Evolutionary conservation across 2,113 vertebrate species (phyloP).

Genomic region (Chionodraco myersi): DNA sequence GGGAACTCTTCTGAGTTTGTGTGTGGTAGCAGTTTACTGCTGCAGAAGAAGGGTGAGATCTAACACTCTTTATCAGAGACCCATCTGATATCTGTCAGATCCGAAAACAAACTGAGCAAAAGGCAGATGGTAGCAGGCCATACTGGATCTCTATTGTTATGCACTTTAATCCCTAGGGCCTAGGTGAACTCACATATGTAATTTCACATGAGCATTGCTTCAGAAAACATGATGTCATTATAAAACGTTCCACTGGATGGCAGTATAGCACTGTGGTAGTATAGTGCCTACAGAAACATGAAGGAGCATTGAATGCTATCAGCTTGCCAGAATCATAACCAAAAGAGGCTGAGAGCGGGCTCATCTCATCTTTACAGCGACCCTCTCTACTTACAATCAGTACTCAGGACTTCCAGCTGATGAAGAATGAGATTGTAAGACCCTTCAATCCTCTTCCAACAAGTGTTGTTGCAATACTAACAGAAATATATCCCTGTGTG

Average conservation of each 20-base stretch:
- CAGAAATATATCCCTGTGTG: not conserved
- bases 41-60: not conserved
- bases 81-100: constrained; percentile 4
- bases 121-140: constrained; percentile 9
- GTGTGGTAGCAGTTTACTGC: constrained; percentile 5
- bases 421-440: not conserved
- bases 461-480: not conserved
- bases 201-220: not conserved
- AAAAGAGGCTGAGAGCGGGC: not conserved
- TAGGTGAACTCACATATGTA: not conserved
- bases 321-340: constrained; percentile 16
- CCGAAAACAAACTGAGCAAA: not conserved
- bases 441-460: not conserved
- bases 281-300: not conserved
- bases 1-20: constrained; percentile 9
- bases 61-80: constrained; percentile 10
- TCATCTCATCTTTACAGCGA: constrained; percentile 1
- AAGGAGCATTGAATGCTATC: not conserved
- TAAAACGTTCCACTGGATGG: constrained; percentile 70
- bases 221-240: not conserved
- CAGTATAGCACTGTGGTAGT: constrained; percentile 40
- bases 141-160: not conserved
- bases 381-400: constrained; percentile 5
- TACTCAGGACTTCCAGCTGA: constrained; percentile 3
- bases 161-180: constrained; percentile 1